phyloP scores from a whole-genome alignment of 2,797 vertebrate species.

The Lophura swinhoii region DNA sequence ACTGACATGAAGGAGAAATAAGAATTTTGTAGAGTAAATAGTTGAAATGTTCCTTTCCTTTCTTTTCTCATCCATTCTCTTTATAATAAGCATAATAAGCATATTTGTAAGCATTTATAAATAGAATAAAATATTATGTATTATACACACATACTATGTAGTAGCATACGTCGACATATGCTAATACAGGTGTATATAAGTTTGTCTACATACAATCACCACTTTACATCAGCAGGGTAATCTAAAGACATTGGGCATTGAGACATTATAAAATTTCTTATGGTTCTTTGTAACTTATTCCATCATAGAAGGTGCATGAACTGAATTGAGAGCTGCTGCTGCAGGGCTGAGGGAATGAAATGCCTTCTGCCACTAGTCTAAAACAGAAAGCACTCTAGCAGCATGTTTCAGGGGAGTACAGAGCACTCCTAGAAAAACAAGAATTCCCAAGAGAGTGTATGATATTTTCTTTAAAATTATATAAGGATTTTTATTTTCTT shows the following conservation, averaged over 20 bases:
- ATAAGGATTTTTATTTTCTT: neutral
- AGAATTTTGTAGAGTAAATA: neutral
- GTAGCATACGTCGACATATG: too few species aligned
- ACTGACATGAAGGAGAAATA: neutral
- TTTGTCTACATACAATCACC: neutral
- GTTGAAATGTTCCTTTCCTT: neutral
- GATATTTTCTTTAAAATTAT: neutral
- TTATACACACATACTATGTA: neutral
- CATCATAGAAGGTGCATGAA: fast-evolving
- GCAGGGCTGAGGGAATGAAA: neutral
- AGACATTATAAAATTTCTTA: neutral
- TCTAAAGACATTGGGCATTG: neutral
- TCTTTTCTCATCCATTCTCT: neutral
- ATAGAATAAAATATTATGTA: neutral
- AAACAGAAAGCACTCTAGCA: neutral
- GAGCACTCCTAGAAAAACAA: neutral
- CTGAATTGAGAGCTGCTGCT: neutral
- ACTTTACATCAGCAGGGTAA: neutral
- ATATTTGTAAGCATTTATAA: neutral
- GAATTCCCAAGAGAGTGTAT: neutral
- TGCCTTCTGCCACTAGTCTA: neutral
- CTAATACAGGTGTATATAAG: too few species aligned
- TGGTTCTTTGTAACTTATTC: neutral
- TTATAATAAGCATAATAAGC: neutral
- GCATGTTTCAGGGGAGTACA: neutral